phyloP scores from a whole-genome alignment of 1,140 invertebrate genomes.

The Platorchestia sp. region DNA sequence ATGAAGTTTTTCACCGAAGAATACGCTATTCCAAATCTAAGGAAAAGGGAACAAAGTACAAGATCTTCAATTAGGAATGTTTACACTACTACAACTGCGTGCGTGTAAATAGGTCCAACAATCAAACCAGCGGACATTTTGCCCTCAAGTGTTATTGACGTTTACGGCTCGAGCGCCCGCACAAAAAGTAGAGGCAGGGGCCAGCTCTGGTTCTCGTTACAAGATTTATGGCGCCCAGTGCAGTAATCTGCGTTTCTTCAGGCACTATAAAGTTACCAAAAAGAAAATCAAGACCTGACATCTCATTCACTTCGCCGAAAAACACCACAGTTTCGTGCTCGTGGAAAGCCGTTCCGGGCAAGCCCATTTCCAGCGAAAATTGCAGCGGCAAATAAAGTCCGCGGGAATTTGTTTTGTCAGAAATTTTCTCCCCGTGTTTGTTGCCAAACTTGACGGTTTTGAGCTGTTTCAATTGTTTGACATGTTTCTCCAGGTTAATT shows the following conservation, averaged over 20 bases:
- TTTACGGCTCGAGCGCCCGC: neutral
- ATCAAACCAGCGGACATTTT: neutral
- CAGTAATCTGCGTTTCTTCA: constrained; percentile 53
- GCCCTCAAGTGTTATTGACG: neutral
- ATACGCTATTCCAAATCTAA: too few species aligned
- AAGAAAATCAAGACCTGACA: constrained; percentile 51
- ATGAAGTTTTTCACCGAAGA: too few species aligned
- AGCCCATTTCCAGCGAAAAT: constrained; percentile 38
- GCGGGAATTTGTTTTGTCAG: neutral
- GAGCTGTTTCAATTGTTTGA: neutral
- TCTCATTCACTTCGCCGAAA: constrained; percentile 49
- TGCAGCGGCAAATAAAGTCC: neutral
- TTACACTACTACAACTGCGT: too few species aligned
- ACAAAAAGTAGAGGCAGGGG: too few species aligned
- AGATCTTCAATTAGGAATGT: too few species aligned
- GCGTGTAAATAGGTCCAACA: too few species aligned
- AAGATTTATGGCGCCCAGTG: constrained; percentile 33
- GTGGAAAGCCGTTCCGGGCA: neutral
- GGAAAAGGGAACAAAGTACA: too few species aligned
- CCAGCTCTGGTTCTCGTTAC: neutral
- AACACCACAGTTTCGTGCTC: constrained; percentile 26
- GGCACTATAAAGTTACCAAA: constrained; percentile 49
- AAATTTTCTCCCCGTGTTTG: neutral
- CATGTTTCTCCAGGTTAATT: neutral
- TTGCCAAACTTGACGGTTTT: neutral